Evolutionary conservation across 2,113 vertebrate species (phyloP), one percentile per base, ranked within the genome.

Genomic region (Cyphomyrus discorhynchus): DNA sequence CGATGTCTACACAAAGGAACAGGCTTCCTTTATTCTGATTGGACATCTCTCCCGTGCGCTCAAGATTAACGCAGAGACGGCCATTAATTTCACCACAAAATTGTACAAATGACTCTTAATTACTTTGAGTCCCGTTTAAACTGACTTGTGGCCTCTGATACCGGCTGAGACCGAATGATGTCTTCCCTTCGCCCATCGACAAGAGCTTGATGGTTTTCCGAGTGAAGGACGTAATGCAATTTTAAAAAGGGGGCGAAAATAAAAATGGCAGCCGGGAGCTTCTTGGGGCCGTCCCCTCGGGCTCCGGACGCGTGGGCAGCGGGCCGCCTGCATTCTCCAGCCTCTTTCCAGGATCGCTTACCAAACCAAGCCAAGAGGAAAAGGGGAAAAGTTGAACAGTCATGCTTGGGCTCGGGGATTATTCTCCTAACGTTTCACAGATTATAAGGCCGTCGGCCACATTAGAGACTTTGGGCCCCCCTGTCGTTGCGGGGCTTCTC

Each of bases 401-500:
- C 89, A 46, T 91, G 87, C 91, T 24, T 50, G 88, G 66, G 92
- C 92, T 91, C 90, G 87, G 86, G 94, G 95, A 95, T 96, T 96
- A 96, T 92, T 94, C 94, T 94, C 90, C 95, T 96, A 89, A 74
- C 90, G 93, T 96, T 95, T 93, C 95, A 91, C 86, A 93, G 94
- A 94, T 94, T 93, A 94, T 83, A 11, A 88, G 39, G 92, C 93
- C 91, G 93, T 92, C 92, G 92, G 70, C 35, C 92, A 86, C 94
- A 94, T 95, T 94, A 94, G 94, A 93, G 93, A 90, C 92, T 92
- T 91, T 92, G 92, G 93, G 92, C 90, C 92, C 82, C 90, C 92
- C 93, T 93, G 92, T 92, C 31, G 9, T 42, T n/a, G 11, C 31
- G 11, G 31, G 1, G 42, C 88, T 24, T 53, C 27, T 17, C 13